A percentile compares a stretch with the other conserved stretches of the same genome.
Evolutionary conservation across 2,888 invertebrate genomes (phyloP).

Genomic region (Amphimallon solstitiale): DNA sequence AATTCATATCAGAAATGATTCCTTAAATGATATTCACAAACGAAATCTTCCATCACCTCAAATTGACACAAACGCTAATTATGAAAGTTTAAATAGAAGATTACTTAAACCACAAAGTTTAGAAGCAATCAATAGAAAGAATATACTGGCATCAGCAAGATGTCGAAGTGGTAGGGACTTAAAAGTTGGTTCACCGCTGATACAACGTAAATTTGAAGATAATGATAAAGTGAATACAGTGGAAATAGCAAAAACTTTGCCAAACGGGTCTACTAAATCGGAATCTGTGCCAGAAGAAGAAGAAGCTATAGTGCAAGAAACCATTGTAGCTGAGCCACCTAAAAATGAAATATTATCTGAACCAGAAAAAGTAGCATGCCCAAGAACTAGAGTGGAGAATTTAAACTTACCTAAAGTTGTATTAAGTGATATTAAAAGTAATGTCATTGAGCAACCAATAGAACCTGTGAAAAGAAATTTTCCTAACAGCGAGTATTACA

Average conservation of each 20-base stretch:
- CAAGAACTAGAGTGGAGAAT: background rate
- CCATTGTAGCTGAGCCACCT: background rate
- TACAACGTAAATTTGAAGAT: slow-evolving; percentile 77
- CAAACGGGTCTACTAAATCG: background rate
- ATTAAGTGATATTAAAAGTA: slow-evolving; percentile 1
- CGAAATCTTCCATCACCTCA: background rate
- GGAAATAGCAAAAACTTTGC: background rate
- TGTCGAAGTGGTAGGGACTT: slow-evolving; percentile 83
- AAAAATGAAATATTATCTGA: slow-evolving; percentile 5
- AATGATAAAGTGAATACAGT: slow-evolving; percentile 54
- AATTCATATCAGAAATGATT: slow-evolving; percentile 39
- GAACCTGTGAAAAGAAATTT: background rate
- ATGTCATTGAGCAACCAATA: background rate
- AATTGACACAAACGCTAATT: slow-evolving; percentile 1
- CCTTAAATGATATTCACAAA: slow-evolving; percentile 5
- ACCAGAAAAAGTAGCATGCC: background rate
- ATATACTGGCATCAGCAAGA: slow-evolving; percentile 86
- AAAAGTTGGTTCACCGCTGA: slow-evolving; percentile 76
- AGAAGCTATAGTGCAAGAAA: background rate
- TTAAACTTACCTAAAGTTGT: background rate
- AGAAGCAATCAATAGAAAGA: slow-evolving; percentile 86
- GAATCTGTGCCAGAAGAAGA: background rate
- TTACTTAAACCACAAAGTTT: slow-evolving; percentile 82
- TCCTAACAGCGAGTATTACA: background rate
- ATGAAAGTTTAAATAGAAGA: slow-evolving; percentile 63